Evolutionary conservation across 2,113 vertebrate genomes (phyloP).

Genomic region (Rana temporaria): DNA sequence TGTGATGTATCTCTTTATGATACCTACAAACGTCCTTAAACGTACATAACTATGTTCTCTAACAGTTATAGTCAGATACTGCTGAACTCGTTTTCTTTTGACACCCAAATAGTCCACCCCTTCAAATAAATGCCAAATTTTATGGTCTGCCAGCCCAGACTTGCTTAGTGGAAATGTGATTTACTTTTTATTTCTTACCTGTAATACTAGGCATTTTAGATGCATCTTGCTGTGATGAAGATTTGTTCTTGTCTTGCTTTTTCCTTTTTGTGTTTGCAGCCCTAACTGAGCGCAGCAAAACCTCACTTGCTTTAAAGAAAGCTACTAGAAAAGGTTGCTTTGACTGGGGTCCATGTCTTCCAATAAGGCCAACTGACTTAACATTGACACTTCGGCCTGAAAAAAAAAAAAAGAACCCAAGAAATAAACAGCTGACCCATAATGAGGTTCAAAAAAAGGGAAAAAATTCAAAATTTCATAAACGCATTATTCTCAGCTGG

Average conservation of each 20-base stretch:
- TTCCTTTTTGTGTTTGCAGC: constrained; percentile 91
- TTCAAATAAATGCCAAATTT: too few relatives aligned
- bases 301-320: constrained; percentile 97
- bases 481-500: too few relatives aligned
- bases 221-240: constrained; percentile 84
- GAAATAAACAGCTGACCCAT: constrained; percentile 21
- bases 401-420: constrained; percentile 54
- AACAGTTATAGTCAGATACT: too few relatives aligned
- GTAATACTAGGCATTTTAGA: constrained; percentile 81
- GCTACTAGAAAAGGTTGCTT: constrained; percentile 98
- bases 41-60: too few relatives aligned
- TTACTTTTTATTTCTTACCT: constrained; percentile 73
- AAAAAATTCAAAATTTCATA: too few relatives aligned
- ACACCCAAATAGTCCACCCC: too few relatives aligned
- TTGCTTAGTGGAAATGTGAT: too few relatives aligned
- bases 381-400: constrained; percentile 92
- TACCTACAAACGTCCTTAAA: too few relatives aligned
- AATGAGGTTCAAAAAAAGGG: too few relatives aligned
- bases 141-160: too few relatives aligned
- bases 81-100: too few relatives aligned
- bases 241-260: constrained; percentile 93
- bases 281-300: constrained; percentile 92
- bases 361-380: constrained; percentile 92
- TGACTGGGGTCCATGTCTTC: constrained; percentile 92
- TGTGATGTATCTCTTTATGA: too few relatives aligned